Evolutionary conservation across 2,888 invertebrate species (phyloP).

Genomic region (Drosophila paranaensis): DNA sequence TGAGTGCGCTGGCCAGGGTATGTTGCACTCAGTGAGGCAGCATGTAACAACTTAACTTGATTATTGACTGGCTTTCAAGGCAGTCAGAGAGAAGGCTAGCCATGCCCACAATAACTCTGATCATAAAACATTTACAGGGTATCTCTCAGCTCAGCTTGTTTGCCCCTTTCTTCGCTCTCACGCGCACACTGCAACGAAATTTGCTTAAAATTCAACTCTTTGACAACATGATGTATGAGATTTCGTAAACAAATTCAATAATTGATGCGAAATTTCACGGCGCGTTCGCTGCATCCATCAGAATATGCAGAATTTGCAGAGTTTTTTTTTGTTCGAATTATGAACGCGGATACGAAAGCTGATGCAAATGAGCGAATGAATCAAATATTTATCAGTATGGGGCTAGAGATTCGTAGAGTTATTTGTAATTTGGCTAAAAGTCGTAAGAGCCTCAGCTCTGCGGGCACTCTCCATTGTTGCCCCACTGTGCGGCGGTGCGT

Average conservation of each 20-base stretch:
- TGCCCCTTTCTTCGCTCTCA: background rate
- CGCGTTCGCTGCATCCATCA: constrained; percentile 8
- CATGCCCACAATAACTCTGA: background rate
- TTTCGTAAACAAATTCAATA: constrained; percentile 1
- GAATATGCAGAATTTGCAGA: background rate
- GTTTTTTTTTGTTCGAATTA: background rate
- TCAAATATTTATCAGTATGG: background rate
- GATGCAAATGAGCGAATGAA: background rate
- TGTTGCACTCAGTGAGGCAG: background rate
- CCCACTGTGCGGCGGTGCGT: constrained; percentile 40
- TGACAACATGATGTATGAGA: constrained; percentile 27
- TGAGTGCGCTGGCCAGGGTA: background rate
- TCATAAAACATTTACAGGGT: background rate
- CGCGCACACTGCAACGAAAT: constrained; percentile 36
- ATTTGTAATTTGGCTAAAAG: no score
- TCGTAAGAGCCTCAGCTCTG: no score
- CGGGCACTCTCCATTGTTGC: background rate
- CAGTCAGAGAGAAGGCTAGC: background rate
- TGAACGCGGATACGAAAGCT: background rate
- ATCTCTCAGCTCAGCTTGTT: constrained; percentile 5
- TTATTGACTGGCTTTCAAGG: no score
- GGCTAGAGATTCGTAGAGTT: background rate
- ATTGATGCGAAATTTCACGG: background rate
- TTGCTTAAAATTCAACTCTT: background rate
- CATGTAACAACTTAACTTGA: background rate